phyloP scores from a whole-genome alignment of 1,140 invertebrate species.

The Macrostomum lignano region DNA sequence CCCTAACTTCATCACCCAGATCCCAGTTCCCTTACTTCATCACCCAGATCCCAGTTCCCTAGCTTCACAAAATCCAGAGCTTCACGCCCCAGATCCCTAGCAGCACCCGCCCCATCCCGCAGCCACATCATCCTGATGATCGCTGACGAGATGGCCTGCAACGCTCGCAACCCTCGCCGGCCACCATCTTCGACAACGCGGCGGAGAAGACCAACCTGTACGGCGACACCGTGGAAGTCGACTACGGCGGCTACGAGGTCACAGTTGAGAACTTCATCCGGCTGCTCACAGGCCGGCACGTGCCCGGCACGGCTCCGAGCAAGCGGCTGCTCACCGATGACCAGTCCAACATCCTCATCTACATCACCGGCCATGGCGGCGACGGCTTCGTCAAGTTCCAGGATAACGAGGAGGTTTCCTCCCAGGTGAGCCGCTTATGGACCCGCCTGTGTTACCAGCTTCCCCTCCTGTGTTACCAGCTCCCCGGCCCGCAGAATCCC shows the following conservation, averaged over 20 bases:
- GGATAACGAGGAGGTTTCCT: conserved; percentile 96
- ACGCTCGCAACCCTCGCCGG: conserved; percentile 73
- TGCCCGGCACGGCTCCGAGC: conserved; percentile 61
- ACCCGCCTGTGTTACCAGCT: no score
- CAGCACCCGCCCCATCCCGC: no score
- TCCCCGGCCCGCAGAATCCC: no score
- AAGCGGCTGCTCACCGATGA: conserved; percentile 83
- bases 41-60: no score
- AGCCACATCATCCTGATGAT: conserved; percentile 77
- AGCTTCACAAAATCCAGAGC: no score
- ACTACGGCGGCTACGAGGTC: conserved; percentile 88
- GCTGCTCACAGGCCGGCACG: conserved; percentile 59
- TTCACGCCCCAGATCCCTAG: no score
- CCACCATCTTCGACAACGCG: conserved; percentile 85
- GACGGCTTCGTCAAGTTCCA: conserved; percentile 98
- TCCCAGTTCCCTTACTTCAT: no score
- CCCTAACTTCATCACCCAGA: no score
- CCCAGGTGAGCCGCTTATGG: no score
- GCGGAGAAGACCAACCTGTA: conserved; percentile 94
- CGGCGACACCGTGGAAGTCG: conserved; percentile 94
- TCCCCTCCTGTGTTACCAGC: no score
- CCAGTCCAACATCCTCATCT: conserved; percentile 81
- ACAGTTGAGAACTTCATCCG: conserved; percentile 96
- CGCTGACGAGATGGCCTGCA: conserved; percentile 97
- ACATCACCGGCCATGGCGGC: conserved; percentile 77